Evolutionary conservation across 1,140 invertebrate genomes (phyloP).

Genomic region (Pemphigus obesinymphae): DNA sequence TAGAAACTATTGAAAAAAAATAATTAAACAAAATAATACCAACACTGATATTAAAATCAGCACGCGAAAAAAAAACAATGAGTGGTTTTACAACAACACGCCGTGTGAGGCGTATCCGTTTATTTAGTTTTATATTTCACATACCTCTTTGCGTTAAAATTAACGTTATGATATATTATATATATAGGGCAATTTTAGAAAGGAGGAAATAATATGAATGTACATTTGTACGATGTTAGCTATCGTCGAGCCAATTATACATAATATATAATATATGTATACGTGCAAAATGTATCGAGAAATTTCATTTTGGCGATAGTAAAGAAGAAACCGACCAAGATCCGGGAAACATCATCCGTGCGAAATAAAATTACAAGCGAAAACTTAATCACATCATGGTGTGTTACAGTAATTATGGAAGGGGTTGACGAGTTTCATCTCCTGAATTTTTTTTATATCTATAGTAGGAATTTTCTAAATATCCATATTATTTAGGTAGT

Average conservation of each 20-base stretch:
- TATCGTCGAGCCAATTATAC: background rate
- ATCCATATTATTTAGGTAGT: no score
- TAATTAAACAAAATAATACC: conserved; percentile 14
- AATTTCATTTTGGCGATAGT: background rate
- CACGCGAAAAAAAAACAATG: conserved; percentile 1
- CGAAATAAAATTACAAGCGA: no score
- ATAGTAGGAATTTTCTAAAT: no score
- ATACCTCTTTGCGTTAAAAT: background rate
- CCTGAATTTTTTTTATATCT: no score
- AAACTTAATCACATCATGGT: no score
- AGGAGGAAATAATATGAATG: background rate
- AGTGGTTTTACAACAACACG: background rate
- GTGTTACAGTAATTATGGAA: no score
- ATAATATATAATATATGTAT: background rate
- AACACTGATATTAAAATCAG: background rate
- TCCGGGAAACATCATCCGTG: background rate
- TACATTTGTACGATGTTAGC: background rate
- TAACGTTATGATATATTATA: background rate
- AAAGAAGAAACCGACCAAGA: background rate
- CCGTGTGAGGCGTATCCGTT: background rate
- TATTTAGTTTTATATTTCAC: background rate
- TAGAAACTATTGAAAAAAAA: background rate
- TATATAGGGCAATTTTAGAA: background rate
- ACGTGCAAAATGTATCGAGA: background rate
- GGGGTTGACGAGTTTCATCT: no score